Base-by-base conservation (phyloP, 2,113 vertebrate species). In the Ceyx cyanopectus region DNA sequence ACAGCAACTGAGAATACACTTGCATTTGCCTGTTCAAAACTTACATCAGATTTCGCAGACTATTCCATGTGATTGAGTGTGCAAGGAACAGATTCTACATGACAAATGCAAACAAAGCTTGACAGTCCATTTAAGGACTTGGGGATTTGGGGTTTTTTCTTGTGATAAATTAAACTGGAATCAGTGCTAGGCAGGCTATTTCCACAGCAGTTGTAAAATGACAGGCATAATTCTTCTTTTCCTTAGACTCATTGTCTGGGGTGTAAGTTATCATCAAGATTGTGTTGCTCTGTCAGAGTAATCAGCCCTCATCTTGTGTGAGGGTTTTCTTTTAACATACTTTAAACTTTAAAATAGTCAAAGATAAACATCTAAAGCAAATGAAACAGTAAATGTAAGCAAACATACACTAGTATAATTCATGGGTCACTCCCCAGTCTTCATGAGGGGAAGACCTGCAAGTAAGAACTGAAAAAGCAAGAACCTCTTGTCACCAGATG, bases 311-410 rank as follows among this genome's bases (percentile, higher is more conserved):
- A 46, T 85, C 12, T 56, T 45, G 10, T 5, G 10, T 7, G 6
- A 0, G 4, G 43, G 12, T 1, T 15, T 12, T 56, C 92, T 69
- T 72, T 87, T 76, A 85, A 74, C 30, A 12, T 74, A 18, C 80
- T 74, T 85, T 51, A 56, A 94, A 83, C 76, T 93, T 83, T 15
- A 63, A 48, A 81, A 65, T 50, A 81, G 53, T 54, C 43, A 51
- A 77, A 85, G 85, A 77, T 85, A 81, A 86, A 45, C 40, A 74
- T 70, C 48, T 70, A 70, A 77, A 94, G 89, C 72, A 74, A 90
- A n/a, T 40, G 22, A 62, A 82, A 73, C 22, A 10, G 45, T 43
- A 67, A 88, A 48, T 81, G 34, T 54, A 66, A 90, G 85, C 76
- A 88, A 83, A 60, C 26, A 22, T n/a, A 26, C 43, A 48, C 0